Evolutionary conservation across 2,888 invertebrate species (phyloP).

Genomic region (Nemotelus nigrinus): DNA sequence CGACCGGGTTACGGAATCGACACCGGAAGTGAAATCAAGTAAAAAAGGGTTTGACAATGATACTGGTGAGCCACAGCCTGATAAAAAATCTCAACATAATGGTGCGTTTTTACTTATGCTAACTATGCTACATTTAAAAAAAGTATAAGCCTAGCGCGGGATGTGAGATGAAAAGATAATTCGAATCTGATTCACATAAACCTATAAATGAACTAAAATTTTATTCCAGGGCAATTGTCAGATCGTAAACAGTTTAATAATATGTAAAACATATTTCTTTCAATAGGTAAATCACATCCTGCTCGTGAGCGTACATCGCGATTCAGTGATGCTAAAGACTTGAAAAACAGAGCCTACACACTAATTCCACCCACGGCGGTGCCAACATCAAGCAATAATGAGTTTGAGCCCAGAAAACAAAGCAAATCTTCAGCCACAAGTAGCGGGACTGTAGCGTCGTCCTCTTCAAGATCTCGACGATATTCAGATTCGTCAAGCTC

Average conservation of each 20-base stretch:
- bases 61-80: conserved; percentile 59
- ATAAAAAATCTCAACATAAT: conserved; percentile 60
- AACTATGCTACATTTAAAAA: conserved; percentile 40
- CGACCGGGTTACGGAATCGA: conserved; percentile 9
- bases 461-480: conserved; percentile 13
- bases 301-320: conserved; percentile 62
- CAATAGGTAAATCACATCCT: conserved; percentile 17
- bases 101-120: conserved; percentile 57
- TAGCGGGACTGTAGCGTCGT: conserved; percentile 7
- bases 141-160: conserved; percentile 21
- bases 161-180: conserved; percentile 25
- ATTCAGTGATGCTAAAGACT: conserved; percentile 64
- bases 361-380: conserved; percentile 33
- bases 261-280: conserved; percentile 30
- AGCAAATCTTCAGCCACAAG: conserved; percentile 23
- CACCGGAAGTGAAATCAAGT: conserved; percentile 24
- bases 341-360: conserved; percentile 51
- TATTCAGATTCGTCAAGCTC: conserved; percentile 35
- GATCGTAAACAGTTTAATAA: background rate
- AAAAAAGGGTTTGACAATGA: conserved; percentile 61
- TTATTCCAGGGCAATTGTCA: conserved; percentile 23
- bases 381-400: conserved; percentile 41
- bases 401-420: conserved; percentile 44
- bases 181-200: conserved; percentile 11
- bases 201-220: conserved; percentile 23